Base-by-base conservation (phyloP, 2,113 vertebrate species). In the Spermophilus dauricus region DNA sequence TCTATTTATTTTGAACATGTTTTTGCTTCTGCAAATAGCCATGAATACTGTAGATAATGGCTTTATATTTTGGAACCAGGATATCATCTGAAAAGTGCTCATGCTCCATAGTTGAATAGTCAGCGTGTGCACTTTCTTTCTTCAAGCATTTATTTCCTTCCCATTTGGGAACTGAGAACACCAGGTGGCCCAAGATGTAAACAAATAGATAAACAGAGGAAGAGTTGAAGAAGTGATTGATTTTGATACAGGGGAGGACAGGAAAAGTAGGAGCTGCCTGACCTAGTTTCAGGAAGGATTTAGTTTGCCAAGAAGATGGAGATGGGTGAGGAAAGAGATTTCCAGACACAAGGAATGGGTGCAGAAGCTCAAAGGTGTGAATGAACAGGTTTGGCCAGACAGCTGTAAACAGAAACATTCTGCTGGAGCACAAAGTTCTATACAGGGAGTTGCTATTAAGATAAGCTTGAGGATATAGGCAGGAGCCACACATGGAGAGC, bases 191-290 rank as follows among this genome's bases (percentile, higher is more conserved):
- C 34, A 69, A 4, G 14, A 51, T 67, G 34, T 32, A 91, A 91
- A 45, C 32, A 77, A 65, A 86, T 6, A 58, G 42, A 8, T 58
- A 67, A 76, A 77, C 45, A n/a, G 20, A 86, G 56, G 8, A 85
- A 9, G 26, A 63, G 32, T 8, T 91, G 63, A 32, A 88, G 22
- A 69, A 94, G 34, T 45, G 42, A 91, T 8, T 30, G 37, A 69
- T 75, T 96, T 89, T 86, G 53, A 11, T 94, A 94, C 26, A 69
- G 48, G 45, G 78, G 94, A 86, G 22, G 18, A 69, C 86, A 17
- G 42, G 28, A 58, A 86, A 65, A 84, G n/a, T 18, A 73, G 53
- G 26, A 75, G 13, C 4, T 75, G 34, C 16, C 45, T 91, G 70
- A 56, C n/a, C 28, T 85, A 24, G 16, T 84, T 77, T 81, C 32